These are phyloP conservation scores for Oxystoma pomonae DNA, from an alignment of 2,888 invertebrate species.

Conservation along the genomic window DNA sequence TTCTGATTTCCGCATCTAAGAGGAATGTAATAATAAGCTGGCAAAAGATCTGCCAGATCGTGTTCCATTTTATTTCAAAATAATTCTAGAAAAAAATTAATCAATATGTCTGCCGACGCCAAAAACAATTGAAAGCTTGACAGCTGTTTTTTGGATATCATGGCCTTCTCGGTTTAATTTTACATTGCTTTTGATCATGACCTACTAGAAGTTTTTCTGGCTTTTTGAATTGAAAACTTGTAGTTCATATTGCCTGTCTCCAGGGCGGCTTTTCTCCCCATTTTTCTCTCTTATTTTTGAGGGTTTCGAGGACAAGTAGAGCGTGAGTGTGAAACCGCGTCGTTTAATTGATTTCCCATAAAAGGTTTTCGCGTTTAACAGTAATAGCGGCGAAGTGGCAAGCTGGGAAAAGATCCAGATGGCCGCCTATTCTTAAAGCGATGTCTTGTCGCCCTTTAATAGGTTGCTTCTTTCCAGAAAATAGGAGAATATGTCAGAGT, in stretches of 20 bases:
- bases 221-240: too few relatives aligned
- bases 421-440: not conserved
- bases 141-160: too few relatives aligned
- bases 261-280: too few relatives aligned
- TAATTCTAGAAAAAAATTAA: too few relatives aligned
- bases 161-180: too few relatives aligned
- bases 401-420: conserved; percentile 24
- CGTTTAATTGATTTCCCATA: conserved; percentile 48
- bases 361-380: conserved; percentile 48
- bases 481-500: not conserved
- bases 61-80: conserved; percentile 10
- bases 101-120: too few relatives aligned
- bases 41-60: conserved; percentile 11
- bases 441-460: not conserved
- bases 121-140: too few relatives aligned
- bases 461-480: not conserved
- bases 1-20: conserved; percentile 1
- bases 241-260: too few relatives aligned
- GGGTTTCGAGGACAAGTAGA: too few relatives aligned
- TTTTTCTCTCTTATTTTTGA: too few relatives aligned
- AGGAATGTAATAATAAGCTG: conserved; percentile 16
- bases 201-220: too few relatives aligned
- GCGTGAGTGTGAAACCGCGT: conserved; percentile 18
- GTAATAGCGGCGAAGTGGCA: conserved; percentile 48
- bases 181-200: too few relatives aligned